phyloP scores from a whole-genome alignment of 2,888 invertebrate species.

The Drosophila phalerata region DNA sequence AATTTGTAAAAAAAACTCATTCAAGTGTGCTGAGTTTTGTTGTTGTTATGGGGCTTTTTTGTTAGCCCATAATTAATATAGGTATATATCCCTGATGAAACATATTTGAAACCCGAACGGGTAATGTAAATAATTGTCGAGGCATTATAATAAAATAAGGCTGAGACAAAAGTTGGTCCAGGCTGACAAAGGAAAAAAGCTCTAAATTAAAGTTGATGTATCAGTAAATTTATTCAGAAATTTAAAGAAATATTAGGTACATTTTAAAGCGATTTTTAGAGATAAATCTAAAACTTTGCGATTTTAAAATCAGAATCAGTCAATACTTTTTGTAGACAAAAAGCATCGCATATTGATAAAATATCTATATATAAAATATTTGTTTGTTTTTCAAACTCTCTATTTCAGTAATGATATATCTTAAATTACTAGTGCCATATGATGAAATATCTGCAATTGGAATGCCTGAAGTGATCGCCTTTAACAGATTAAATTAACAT shows the following conservation, averaged over 20 bases:
- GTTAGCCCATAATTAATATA: constrained; percentile 69
- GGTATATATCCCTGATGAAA: constrained; percentile 56
- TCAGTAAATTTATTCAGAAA: not conserved
- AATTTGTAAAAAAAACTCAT: constrained; percentile 71
- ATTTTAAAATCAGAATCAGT: not conserved
- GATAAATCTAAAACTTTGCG: too few species aligned
- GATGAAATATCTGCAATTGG: not conserved
- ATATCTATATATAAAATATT: too few species aligned
- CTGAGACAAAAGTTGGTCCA: constrained; percentile 2
- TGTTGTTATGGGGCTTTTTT: constrained; percentile 37
- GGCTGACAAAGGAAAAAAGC: not conserved
- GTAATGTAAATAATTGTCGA: constrained; percentile 68
- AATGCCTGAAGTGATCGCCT: not conserved
- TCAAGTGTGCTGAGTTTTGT: constrained; percentile 65
- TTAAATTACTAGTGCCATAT: not conserved
- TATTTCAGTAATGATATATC: not conserved
- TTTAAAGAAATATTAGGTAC: not conserved
- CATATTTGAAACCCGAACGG: constrained; percentile 59
- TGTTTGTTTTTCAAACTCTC: too few species aligned
- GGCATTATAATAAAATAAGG: constrained; percentile 34
- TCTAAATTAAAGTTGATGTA: not conserved
- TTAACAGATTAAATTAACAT: not conserved
- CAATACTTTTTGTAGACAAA: not conserved
- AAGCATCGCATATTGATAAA: too few species aligned
- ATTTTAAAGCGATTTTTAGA: not conserved